These are phyloP conservation scores for Lophochroa leadbeateri DNA, from an alignment of 2,113 vertebrate genomes.

Conservation along the genomic window DNA sequence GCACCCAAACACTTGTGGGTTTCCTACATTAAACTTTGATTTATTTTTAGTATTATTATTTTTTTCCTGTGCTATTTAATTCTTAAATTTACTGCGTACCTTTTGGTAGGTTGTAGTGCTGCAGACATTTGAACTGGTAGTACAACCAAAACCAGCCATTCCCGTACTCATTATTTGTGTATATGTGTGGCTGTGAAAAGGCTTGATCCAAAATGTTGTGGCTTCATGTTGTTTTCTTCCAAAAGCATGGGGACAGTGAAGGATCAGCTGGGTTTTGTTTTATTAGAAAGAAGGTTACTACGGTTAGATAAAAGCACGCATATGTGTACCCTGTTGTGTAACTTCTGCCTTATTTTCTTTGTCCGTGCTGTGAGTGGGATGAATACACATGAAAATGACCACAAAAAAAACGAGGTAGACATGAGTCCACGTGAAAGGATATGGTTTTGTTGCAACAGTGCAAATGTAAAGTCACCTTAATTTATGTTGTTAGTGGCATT, in stretches of 20 bases:
- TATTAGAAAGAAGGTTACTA: not conserved
- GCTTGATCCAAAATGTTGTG: not conserved
- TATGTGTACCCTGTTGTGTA: not conserved
- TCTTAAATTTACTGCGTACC: not conserved
- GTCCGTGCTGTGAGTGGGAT: accelerated
- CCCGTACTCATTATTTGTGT: not conserved
- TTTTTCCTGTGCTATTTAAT: not conserved
- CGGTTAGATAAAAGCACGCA: not conserved
- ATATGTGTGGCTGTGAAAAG: not conserved
- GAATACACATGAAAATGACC: not conserved
- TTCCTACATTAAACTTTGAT: not conserved
- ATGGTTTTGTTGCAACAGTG: not conserved
- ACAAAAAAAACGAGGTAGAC: not conserved
- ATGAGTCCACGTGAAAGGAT: not conserved
- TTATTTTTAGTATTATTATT: not conserved
- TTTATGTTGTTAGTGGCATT: not conserved
- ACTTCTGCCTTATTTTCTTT: not conserved
- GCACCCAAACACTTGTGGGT: not conserved
- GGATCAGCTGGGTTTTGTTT: not conserved
- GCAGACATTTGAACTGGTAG: not conserved
- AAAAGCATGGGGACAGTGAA: not conserved
- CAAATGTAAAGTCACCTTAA: not conserved
- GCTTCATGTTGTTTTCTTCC: not conserved
- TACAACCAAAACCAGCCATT: not conserved
- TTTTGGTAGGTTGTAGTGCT: not conserved